Evolutionary conservation across 2,888 invertebrate species (phyloP).

Genomic region (Andrena bucephala): DNA sequence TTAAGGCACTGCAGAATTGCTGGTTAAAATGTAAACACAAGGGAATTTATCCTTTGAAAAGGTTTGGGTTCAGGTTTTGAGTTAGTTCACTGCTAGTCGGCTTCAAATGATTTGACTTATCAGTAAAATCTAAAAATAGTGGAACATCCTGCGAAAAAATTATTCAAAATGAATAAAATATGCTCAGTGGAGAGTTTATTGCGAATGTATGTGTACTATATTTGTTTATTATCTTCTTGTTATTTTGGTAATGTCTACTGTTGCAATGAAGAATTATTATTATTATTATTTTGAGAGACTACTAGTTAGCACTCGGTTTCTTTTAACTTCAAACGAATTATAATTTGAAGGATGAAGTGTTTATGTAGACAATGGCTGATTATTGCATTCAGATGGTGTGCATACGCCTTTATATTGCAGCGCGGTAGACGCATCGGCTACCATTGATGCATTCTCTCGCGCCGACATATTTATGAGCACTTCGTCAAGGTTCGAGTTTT

Average conservation of each 20-base stretch:
- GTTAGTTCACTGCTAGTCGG: not conserved
- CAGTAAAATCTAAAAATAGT: not conserved
- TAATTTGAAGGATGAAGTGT: conserved; percentile 18
- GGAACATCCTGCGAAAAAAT: not conserved
- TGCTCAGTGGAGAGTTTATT: too few species aligned
- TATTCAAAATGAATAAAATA: not conserved
- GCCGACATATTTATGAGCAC: conserved; percentile 67
- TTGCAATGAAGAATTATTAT: too few species aligned
- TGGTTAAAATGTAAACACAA: too few species aligned
- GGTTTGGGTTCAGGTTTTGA: too few species aligned
- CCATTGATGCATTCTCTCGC: conserved; percentile 49
- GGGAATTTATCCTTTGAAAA: too few species aligned
- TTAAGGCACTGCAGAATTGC: too few species aligned
- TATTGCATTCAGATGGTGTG: conserved; percentile 19
- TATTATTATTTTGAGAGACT: not conserved
- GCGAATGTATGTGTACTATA: too few species aligned
- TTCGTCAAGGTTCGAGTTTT: conserved; percentile 67
- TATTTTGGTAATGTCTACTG: too few species aligned
- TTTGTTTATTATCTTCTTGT: too few species aligned
- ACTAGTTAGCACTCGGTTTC: not conserved
- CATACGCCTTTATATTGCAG: conserved; percentile 29
- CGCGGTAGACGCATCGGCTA: conserved; percentile 54
- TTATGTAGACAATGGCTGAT: not conserved
- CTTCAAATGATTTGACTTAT: not conserved
- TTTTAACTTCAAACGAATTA: not conserved